Evolutionary conservation across 2,888 invertebrate genomes (phyloP).

Genomic region (Doris montereyensis): DNA sequence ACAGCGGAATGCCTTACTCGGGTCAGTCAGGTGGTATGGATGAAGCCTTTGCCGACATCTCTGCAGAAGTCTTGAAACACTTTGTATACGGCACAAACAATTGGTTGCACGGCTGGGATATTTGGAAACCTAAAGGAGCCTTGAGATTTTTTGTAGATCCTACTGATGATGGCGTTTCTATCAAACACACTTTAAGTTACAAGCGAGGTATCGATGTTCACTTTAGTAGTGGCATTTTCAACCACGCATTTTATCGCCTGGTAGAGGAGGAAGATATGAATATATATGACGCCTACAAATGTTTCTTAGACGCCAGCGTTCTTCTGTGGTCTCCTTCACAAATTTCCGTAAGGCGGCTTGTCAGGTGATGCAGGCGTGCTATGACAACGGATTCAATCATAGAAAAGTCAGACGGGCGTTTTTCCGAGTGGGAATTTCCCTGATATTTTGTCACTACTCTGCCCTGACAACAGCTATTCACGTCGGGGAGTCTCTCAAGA

Average conservation of each 20-base stretch:
- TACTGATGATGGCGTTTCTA: slow-evolving; percentile 50
- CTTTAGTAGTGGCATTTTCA: slow-evolving; percentile 54
- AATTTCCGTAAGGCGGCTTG: slow-evolving; percentile 52
- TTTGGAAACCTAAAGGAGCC: slow-evolving; percentile 41
- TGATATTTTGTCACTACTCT: too few species aligned
- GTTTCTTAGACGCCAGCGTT: slow-evolving; percentile 51
- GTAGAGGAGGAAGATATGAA: slow-evolving; percentile 34
- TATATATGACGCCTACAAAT: slow-evolving; percentile 48
- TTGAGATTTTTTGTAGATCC: slow-evolving; percentile 53
- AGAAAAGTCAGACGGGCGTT: too few species aligned
- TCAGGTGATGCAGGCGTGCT: slow-evolving; percentile 50
- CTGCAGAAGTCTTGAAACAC: too few species aligned
- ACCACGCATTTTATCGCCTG: slow-evolving; percentile 52
- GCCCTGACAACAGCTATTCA: too few species aligned
- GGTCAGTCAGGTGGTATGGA: too few species aligned
- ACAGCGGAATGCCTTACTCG: too few species aligned
- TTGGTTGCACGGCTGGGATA: slow-evolving; percentile 45
- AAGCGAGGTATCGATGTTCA: slow-evolving; percentile 48
- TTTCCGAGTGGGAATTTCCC: too few species aligned
- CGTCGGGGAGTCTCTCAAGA: too few species aligned
- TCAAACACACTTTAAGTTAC: slow-evolving; percentile 49
- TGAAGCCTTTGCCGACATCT: too few species aligned
- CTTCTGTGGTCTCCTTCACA: slow-evolving; percentile 49
- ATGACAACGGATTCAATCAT: slow-evolving; percentile 48
- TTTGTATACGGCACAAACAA: too few species aligned